Percentiles rank a stretch among this genome's conserved stretches.
These are phyloP conservation scores for Dendrocopos noguchii DNA, from an alignment of 2,113 vertebrate genomes.

Conservation along the genomic window DNA sequence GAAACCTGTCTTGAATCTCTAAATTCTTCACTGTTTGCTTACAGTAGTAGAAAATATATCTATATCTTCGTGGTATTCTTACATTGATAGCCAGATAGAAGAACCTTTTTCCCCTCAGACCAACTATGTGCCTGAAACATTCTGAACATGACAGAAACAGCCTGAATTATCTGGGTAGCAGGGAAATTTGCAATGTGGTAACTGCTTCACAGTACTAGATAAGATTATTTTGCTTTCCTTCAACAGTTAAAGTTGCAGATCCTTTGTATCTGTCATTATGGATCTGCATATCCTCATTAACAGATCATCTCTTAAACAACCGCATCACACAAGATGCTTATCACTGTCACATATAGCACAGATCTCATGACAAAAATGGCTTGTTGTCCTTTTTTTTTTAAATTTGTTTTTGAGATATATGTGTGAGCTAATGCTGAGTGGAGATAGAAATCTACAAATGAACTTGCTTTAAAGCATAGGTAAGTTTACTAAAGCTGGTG, in stretches of 20 bases:
- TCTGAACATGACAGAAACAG: background rate
- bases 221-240: background rate
- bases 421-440: background rate
- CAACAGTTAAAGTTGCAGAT: background rate
- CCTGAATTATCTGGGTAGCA: background rate
- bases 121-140: background rate
- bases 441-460: background rate
- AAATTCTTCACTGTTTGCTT: background rate
- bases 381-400: background rate
- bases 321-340: background rate
- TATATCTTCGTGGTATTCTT: background rate
- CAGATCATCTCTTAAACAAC: background rate
- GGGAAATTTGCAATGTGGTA: background rate
- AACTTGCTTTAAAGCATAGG: background rate
- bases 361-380: background rate
- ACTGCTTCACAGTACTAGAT: background rate
- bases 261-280: background rate
- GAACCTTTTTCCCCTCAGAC: background rate
- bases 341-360: background rate
- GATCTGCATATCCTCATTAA: background rate
- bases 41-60: background rate
- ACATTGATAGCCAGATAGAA: background rate
- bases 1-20: background rate
- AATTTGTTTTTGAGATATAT: background rate
- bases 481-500: background rate